Conservation (phyloP, 2,888 invertebrate genomes). For the Parelbella ahira region DNA sequence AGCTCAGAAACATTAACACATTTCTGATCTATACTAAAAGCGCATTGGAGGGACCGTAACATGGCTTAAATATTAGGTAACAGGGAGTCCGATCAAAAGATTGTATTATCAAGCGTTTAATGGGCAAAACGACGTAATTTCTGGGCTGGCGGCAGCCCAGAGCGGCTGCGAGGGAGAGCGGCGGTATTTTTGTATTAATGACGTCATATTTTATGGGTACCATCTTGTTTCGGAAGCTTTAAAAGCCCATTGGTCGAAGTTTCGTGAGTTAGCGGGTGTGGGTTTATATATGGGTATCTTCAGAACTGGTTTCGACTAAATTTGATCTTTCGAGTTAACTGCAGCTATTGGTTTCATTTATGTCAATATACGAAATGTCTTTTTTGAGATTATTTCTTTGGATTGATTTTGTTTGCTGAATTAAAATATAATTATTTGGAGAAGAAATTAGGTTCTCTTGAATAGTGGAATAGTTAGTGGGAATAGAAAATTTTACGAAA, state of each 20-base stretch:
- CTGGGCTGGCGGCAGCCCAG: slow-evolving; percentile 8
- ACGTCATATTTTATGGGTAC: slow-evolving; percentile 51
- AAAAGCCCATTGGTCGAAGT: slow-evolving; percentile 17
- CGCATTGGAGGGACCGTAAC: slow-evolving; percentile 1
- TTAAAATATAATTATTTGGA: too few relatives aligned
- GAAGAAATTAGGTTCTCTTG: too few relatives aligned
- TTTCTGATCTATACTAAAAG: not conserved
- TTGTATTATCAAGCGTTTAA: slow-evolving; percentile 20
- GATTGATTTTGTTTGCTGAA: too few relatives aligned
- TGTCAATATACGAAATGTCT: too few relatives aligned
- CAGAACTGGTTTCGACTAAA: too few relatives aligned
- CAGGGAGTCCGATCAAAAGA: slow-evolving; percentile 7
- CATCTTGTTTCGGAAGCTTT: slow-evolving; percentile 47
- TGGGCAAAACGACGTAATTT: slow-evolving; percentile 17
- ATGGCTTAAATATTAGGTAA: slow-evolving; percentile 7
- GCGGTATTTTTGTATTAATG: slow-evolving; percentile 54
- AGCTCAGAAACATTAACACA: not conserved
- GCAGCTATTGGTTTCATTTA: too few relatives aligned
- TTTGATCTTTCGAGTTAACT: too few relatives aligned
- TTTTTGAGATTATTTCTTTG: too few relatives aligned
- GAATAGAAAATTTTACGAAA: too few relatives aligned
- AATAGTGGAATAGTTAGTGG: too few relatives aligned
- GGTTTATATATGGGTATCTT: too few relatives aligned
- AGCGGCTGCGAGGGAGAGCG: slow-evolving; percentile 27
- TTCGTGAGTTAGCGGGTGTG: slow-evolving; percentile 25